These are phyloP conservation scores for Nemapogon koenigi DNA, from an alignment of 2,888 invertebrate species.

Conservation along the genomic window DNA sequence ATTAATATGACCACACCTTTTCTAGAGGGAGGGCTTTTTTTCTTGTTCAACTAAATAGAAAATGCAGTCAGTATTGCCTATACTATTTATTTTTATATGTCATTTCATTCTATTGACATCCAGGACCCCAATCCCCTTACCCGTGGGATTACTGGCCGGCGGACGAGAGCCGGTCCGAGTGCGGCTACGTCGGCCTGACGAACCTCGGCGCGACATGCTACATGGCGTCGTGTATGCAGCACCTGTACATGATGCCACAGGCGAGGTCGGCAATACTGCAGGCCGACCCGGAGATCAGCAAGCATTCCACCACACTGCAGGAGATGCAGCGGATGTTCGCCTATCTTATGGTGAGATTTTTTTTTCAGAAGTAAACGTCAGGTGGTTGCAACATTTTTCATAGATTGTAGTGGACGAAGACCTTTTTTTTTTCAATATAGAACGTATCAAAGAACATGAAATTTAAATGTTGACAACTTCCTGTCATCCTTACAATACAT, in stretches of 20 bases:
- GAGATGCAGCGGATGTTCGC: constrained; percentile 96
- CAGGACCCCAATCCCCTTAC: constrained; percentile 81
- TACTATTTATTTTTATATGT: not conserved
- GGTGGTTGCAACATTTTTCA: no score
- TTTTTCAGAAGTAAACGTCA: no score
- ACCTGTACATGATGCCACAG: constrained; percentile 96
- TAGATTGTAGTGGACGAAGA: no score
- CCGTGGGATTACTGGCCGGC: constrained; percentile 99
- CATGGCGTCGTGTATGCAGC: constrained; percentile 98
- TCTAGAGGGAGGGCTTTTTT: not conserved
- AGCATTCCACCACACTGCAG: constrained; percentile 81
- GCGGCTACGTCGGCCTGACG: constrained; percentile 93
- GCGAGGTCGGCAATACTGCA: constrained; percentile 84
- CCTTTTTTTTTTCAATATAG: no score
- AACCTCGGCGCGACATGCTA: constrained; percentile 97
- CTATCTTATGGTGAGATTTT: constrained; percentile 73
- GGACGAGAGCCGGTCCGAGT: constrained; percentile 92
- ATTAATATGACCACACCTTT: no score
- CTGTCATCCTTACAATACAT: no score
- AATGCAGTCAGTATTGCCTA: not conserved
- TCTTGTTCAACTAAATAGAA: not conserved
- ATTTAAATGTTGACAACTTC: no score
- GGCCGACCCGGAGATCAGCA: constrained; percentile 75
- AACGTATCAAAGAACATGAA: no score
- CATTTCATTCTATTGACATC: not conserved